A percentile compares a stretch with the other conserved stretches of the same genome.
phyloP scores from a whole-genome alignment of 2,113 vertebrate species.

The Papio anubis region DNA sequence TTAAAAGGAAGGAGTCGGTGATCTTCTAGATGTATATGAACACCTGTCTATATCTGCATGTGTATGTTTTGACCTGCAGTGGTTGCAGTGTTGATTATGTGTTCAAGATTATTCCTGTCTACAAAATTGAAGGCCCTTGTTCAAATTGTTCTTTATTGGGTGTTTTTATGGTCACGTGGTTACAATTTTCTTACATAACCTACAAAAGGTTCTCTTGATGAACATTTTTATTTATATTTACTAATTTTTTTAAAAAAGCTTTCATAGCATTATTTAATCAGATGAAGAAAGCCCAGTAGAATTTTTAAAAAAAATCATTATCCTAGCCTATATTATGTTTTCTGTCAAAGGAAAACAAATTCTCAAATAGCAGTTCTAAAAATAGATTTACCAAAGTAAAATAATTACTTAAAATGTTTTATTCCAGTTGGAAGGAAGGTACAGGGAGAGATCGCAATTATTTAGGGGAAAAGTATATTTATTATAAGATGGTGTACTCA shows the following conservation, averaged over 20 bases:
- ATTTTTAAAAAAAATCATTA: not conserved
- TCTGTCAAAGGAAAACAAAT: slow-evolving; percentile 38
- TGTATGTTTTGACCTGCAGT: not conserved
- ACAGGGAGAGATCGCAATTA: slow-evolving; percentile 30
- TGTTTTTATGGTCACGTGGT: slow-evolving; percentile 31
- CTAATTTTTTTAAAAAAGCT: slow-evolving; percentile 14
- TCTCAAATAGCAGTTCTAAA: slow-evolving; percentile 28
- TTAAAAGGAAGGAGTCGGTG: not conserved
- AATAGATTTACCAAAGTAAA: slow-evolving; percentile 41
- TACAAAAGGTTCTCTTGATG: slow-evolving; percentile 20
- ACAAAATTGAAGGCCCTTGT: slow-evolving; percentile 6
- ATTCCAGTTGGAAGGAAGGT: slow-evolving; percentile 59
- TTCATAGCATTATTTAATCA: slow-evolving; percentile 51
- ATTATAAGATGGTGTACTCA: not conserved
- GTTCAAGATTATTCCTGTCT: slow-evolving; percentile 42
- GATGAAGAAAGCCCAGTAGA: slow-evolving; percentile 43
- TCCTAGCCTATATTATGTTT: slow-evolving; percentile 56
- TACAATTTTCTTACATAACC: slow-evolving; percentile 38
- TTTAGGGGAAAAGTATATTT: not conserved
- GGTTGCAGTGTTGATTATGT: not conserved
- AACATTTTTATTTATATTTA: slow-evolving; percentile 50
- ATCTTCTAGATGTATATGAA: not conserved
- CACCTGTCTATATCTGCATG: not conserved
- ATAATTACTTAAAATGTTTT: slow-evolving; percentile 38
- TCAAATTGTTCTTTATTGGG: slow-evolving; percentile 37